phyloP scores from a whole-genome alignment of 2,113 vertebrate species.

The Tautogolabrus adspersus region DNA sequence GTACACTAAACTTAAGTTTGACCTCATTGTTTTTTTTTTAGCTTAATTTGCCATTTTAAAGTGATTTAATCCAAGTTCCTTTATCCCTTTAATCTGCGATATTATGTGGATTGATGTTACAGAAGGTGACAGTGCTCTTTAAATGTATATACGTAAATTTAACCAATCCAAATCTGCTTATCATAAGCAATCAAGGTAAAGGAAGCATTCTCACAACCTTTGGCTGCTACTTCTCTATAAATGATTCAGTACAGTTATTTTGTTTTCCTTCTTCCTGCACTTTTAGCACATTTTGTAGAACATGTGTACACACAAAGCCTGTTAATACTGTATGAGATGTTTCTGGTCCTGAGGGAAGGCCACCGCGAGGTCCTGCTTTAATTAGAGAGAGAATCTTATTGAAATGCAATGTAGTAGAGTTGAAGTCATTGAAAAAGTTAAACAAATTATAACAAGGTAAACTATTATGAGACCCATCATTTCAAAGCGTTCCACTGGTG shows the following conservation, averaged over 20 bases:
- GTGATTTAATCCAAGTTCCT: too few relatives aligned
- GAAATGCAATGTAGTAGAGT: background rate
- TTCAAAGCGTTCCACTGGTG: too few relatives aligned
- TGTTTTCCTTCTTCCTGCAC: conserved; percentile 11
- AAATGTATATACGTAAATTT: background rate
- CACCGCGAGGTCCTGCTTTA: conserved; percentile 15
- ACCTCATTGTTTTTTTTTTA: too few relatives aligned
- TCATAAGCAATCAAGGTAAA: background rate
- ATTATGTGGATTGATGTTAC: background rate
- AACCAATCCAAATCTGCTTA: background rate
- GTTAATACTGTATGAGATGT: conserved; percentile 5
- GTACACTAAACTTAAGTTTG: too few relatives aligned
- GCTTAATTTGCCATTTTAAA: too few relatives aligned
- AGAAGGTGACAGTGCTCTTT: background rate
- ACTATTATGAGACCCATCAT: conserved; percentile 2
- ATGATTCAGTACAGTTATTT: conserved; percentile 17
- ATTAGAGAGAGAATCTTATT: conserved; percentile 20
- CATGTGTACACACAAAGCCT: conserved; percentile 2
- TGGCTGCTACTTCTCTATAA: background rate
- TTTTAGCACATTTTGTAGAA: conserved; percentile 5
- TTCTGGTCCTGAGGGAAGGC: conserved; percentile 12
- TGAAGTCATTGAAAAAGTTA: conserved; percentile 17
- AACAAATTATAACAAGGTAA: conserved; percentile 20
- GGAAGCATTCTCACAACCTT: background rate
- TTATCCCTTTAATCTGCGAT: background rate